Evolutionary conservation across 2,113 vertebrate genomes (phyloP).

Genomic region (Campylorhamphus procurvoides): DNA sequence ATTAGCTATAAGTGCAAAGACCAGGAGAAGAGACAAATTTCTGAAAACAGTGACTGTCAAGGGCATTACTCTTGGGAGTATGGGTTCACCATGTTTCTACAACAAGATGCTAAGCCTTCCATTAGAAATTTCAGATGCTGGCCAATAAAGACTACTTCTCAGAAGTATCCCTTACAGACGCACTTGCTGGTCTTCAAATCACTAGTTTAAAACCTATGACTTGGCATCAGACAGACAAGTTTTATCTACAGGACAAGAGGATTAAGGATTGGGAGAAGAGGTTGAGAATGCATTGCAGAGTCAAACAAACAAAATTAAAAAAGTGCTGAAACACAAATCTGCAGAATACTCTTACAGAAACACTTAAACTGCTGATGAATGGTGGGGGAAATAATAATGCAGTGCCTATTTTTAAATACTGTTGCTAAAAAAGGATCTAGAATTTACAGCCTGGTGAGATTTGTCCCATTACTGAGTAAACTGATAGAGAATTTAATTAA

Average conservation of each 20-base stretch:
- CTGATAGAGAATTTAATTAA: conserved; percentile 50
- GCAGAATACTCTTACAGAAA: neutral
- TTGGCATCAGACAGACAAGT: neutral
- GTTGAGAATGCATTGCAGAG: neutral
- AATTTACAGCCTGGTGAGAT: conserved; percentile 54
- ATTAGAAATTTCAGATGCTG: neutral
- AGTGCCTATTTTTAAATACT: conserved; percentile 25
- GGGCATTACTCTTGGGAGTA: neutral
- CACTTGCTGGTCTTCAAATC: rapidly evolving
- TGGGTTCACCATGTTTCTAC: neutral
- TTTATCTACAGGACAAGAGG: neutral
- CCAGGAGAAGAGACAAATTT: neutral
- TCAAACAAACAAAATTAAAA: neutral
- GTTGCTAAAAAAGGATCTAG: neutral
- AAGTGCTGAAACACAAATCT: neutral
- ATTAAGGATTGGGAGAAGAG: neutral
- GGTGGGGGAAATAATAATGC: neutral
- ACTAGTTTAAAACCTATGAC: neutral
- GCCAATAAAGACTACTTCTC: neutral
- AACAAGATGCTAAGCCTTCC: neutral
- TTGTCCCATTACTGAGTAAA: conserved; percentile 18
- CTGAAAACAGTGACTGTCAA: neutral
- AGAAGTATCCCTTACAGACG: neutral
- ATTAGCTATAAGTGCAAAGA: neutral
- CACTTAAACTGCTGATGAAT: neutral